Evolutionary conservation across 64 coral and sea anemone species (phyloP), one percentile per base, ranked within the genome.

Genomic region (Actinia equina): DNA sequence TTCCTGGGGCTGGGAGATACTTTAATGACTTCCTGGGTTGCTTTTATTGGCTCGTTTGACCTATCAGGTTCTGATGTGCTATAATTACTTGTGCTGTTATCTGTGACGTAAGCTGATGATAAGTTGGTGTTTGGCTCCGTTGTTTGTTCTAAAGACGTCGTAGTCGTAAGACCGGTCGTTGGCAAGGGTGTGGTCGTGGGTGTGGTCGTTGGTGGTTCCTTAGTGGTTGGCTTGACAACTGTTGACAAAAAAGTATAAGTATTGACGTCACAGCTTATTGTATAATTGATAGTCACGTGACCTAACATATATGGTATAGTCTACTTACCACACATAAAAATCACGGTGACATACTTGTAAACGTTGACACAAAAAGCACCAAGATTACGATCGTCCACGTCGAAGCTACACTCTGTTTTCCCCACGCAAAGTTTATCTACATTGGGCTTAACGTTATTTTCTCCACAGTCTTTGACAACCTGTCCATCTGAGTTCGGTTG

Each of bases 361-460:
- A 81, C 78, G 18, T 81, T 81, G 41, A 52, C 22, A 16, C 78
- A 81, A 26, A 53, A 81, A 18, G 42, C 42, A 8, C 78, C 78
- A 4, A 81, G 49, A 25, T 81, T 81, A 17, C 49, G 41, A 81
- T 81, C 52, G 78, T 81, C 78, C 19, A 81, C 78, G 17, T 20
- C 22, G 49, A 81, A 81, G 52, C 49, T 81, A 49, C 78, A 81
- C 45, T 81, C 78, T 49, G 42, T 49, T 81, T 81, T 81, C 14
- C 78, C 78, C 17, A 5, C 43, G 44, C 78, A 81, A 1, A 49
- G 4, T 23, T 81, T 49, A 1, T 81, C 18, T 17, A 81, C 43
- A 1, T 25, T 44, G 17, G 78, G 13, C 45, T 81, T 49, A 9
- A 81, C 78, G 27, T 81, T 81, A 16, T 26, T 81, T 49, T 49